phyloP scores from a whole-genome alignment of 2,797 vertebrate genomes.

The Hirundo rustica region DNA sequence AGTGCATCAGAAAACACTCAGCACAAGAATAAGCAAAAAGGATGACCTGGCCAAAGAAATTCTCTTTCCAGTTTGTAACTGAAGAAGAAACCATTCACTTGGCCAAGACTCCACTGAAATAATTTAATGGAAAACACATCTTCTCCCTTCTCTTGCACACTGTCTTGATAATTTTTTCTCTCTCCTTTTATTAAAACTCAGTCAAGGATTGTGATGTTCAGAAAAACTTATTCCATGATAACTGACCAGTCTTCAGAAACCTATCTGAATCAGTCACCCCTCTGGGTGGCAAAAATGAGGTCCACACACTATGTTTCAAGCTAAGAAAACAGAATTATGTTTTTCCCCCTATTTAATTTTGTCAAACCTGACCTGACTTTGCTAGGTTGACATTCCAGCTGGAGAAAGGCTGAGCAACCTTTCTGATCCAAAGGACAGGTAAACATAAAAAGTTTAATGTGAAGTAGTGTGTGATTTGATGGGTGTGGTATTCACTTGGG shows the following conservation, averaged over 20 bases:
- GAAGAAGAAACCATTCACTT: not conserved
- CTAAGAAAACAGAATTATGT: not conserved
- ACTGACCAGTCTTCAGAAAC: not conserved
- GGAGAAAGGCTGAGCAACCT: not conserved
- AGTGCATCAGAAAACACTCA: not conserved
- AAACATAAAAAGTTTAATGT: not conserved
- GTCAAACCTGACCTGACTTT: not conserved
- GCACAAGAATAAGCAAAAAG: not conserved
- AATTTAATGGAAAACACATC: not conserved
- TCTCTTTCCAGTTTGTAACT: not conserved
- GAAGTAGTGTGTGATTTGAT: not conserved
- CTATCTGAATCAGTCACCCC: not conserved
- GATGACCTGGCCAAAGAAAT: not conserved
- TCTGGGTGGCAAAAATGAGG: not conserved
- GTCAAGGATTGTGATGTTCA: not conserved
- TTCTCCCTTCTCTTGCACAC: not conserved
- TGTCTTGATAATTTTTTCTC: not conserved
- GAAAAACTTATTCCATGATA: not conserved
- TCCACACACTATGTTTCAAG: not conserved
- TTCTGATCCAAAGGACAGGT: not conserved
- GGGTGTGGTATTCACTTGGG: not conserved
- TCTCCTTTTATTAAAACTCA: not conserved
- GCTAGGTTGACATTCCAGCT: not conserved
- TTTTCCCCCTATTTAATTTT: not conserved
- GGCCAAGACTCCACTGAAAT: not conserved